These are phyloP conservation scores for Carassius auratus DNA, from an alignment of 2,113 vertebrate genomes.

Conservation along the genomic window DNA sequence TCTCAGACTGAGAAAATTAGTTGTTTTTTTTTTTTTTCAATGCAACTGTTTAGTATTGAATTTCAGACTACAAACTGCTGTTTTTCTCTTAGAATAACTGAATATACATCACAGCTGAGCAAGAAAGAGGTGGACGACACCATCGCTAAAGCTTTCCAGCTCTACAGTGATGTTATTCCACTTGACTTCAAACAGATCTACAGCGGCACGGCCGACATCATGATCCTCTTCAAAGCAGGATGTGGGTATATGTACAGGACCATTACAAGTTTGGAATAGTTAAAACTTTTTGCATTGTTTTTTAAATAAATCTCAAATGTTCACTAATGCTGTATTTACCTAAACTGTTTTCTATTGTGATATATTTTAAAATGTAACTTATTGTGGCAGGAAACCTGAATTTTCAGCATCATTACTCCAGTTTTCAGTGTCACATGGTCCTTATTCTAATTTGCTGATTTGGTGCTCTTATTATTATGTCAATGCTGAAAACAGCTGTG, in stretches of 20 bases:
- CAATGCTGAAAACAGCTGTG: not conserved
- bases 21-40: too few relatives aligned
- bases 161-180: slow-evolving; percentile 76
- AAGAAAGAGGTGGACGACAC: slow-evolving; percentile 64
- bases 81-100: slow-evolving; percentile 65
- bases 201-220: slow-evolving; percentile 70
- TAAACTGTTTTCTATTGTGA: not conserved
- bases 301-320: not conserved
- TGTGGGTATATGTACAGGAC: slow-evolving; percentile 57
- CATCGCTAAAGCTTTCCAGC: slow-evolving; percentile 70
- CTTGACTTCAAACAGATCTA: slow-evolving; percentile 71
- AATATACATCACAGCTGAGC: slow-evolving; percentile 69
- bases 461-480: not conserved
- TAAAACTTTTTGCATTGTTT: not conserved
- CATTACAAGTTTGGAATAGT: not conserved
- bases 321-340: not conserved
- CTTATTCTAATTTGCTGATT: too few relatives aligned
- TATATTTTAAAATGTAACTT: not conserved
- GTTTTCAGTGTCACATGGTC: too few relatives aligned
- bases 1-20: not conserved
- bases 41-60: too few relatives aligned
- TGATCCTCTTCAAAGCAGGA: slow-evolving; percentile 73
- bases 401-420: not conserved
- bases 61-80: too few relatives aligned
- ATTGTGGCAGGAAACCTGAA: not conserved